A percentile compares a stretch with the other conserved stretches of the same genome.
Evolutionary conservation across 2,888 invertebrate genomes (phyloP).

Genomic region (Mimumesa dahlbomi): DNA sequence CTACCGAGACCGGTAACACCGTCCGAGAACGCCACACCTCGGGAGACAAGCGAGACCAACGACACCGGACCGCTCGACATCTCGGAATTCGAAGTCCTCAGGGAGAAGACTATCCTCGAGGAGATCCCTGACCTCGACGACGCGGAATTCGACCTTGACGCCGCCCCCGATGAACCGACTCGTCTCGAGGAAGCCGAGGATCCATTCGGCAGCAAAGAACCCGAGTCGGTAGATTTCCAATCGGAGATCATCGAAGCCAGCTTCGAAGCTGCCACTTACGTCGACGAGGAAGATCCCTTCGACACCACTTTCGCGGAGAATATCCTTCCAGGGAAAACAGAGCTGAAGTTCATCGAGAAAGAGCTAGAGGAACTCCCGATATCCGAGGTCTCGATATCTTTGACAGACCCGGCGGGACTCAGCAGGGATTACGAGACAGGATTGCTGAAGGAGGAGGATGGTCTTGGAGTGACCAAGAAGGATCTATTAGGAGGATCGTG

Average conservation of each 20-base stretch:
- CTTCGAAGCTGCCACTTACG: conserved; percentile 78
- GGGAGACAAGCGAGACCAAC: conserved; percentile 28
- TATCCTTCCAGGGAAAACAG: conserved; percentile 85
- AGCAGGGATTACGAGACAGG: conserved; percentile 76
- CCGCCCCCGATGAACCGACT: conserved; percentile 51
- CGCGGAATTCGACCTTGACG: conserved; percentile 71
- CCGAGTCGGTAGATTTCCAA: conserved; percentile 72
- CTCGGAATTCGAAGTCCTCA: conserved; percentile 82
- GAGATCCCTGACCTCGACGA: conserved; percentile 77
- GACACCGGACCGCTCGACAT: conserved; percentile 70
- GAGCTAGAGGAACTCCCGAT: conserved; percentile 83
- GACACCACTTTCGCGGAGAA: conserved; percentile 92
- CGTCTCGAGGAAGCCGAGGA: conserved; percentile 76
- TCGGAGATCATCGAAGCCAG: conserved; percentile 76
- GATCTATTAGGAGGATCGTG: conserved; percentile 90
- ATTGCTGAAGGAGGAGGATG: conserved; percentile 58
- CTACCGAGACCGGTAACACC: conserved; percentile 69
- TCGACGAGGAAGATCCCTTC: conserved; percentile 89
- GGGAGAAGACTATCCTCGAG: conserved; percentile 74
- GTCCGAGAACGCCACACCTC: conserved; percentile 26
- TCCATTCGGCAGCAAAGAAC: conserved; percentile 81
- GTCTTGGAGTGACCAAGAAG: conserved; percentile 81
- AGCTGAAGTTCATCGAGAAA: conserved; percentile 83
- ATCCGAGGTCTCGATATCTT: conserved; percentile 82
- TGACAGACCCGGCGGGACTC: conserved; percentile 84